These are phyloP conservation scores for Ianthella basta DNA, from an alignment of 37 sponge, comb jelly and placozoan species.

Conservation along the genomic window DNA sequence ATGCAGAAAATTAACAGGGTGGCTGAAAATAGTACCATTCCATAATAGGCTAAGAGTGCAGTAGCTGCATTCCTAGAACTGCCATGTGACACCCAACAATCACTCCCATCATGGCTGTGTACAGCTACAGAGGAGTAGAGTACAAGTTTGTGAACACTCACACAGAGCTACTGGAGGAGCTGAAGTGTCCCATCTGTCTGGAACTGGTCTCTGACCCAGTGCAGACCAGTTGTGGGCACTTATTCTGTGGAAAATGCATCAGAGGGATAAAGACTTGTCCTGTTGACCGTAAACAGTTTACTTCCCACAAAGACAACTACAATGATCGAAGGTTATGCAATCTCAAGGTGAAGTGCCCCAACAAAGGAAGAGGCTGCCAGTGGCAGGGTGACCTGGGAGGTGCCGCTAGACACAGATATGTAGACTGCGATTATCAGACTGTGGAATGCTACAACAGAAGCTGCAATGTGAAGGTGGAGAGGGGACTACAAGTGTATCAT, in stretches of 20 bases:
- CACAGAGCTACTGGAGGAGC: neutral
- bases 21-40: too few relatives aligned
- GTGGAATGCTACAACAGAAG: constrained; percentile 14
- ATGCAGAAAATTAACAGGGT: too few relatives aligned
- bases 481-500: neutral
- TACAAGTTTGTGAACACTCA: neutral
- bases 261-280: neutral
- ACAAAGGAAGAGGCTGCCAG: constrained; percentile 27
- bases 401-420: neutral
- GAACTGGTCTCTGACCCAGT: neutral
- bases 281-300: neutral
- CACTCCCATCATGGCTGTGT: too few relatives aligned
- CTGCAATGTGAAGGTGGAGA: neutral
- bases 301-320: neutral
- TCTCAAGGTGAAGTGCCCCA: constrained; percentile 33
- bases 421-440: neutral
- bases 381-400: constrained; percentile 44
- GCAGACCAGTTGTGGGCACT: neutral
- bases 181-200: constrained; percentile 18
- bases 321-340: neutral
- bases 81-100: too few relatives aligned
- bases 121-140: constrained; percentile 12
- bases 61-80: too few relatives aligned
- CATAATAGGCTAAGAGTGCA: too few relatives aligned
- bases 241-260: constrained; percentile 19